phyloP scores from a whole-genome alignment of 2,113 vertebrate genomes.

The Podarcis muralis region DNA sequence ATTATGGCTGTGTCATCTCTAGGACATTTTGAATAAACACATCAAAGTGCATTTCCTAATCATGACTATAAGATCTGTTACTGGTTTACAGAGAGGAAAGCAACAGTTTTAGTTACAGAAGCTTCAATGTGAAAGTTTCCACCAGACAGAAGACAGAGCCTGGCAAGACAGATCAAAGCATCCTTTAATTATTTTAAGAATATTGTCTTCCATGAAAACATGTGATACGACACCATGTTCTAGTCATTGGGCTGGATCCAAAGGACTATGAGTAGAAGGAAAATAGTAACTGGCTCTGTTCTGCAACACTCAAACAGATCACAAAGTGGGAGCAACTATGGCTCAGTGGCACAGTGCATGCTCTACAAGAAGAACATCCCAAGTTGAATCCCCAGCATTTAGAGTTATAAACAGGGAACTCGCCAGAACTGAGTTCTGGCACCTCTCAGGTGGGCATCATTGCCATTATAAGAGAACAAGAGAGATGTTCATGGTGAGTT shows the following conservation, averaged over 20 bases:
- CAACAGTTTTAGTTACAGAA: conserved; percentile 24
- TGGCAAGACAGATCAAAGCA: not conserved
- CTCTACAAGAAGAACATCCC: not conserved
- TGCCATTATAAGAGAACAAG: too few relatives aligned
- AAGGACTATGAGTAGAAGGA: not conserved
- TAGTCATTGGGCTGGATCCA: not conserved
- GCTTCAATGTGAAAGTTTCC: conserved; percentile 19
- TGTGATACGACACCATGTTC: not conserved
- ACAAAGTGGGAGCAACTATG: not conserved
- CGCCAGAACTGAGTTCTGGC: too few relatives aligned
- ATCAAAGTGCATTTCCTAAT: conserved; percentile 3
- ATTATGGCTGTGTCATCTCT: conserved; percentile 10
- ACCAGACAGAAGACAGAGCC: conserved; percentile 13
- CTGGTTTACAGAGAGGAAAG: conserved; percentile 6
- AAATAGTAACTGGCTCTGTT: not conserved
- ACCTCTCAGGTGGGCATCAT: too few relatives aligned
- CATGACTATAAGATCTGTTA: not conserved
- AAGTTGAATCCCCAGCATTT: not conserved
- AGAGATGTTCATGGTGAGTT: too few relatives aligned
- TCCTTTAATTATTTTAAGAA: conserved; percentile 31
- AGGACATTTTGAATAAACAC: conserved; percentile 23
- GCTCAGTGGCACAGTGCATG: not conserved
- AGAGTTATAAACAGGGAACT: not conserved
- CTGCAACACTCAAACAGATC: not conserved
- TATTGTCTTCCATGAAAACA: not conserved